phyloP scores from a whole-genome alignment of 2,888 invertebrate species.

The Cerastoderma edule region DNA sequence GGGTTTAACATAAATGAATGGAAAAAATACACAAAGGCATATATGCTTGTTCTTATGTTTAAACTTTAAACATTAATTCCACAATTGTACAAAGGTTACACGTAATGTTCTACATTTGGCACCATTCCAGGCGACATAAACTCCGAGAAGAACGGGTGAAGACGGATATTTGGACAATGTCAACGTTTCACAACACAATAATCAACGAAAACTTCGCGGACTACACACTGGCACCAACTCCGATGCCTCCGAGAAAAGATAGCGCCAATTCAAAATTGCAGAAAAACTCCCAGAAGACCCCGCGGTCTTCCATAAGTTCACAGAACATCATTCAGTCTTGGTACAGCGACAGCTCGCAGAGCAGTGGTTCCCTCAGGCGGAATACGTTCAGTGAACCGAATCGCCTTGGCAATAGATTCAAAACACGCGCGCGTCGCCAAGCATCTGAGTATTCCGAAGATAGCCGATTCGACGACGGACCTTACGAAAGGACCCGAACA shows the following conservation, averaged over 20 bases:
- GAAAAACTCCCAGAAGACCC: neutral
- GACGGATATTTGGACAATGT: conserved; percentile 52
- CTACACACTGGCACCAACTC: conserved; percentile 33
- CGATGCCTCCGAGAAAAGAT: neutral
- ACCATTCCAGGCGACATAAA: conserved; percentile 37
- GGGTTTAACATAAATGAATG: neutral
- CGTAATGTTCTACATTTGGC: neutral
- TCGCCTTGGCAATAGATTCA: neutral
- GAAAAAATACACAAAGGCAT: neutral
- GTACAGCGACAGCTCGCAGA: conserved; percentile 10
- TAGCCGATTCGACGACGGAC: conserved; percentile 4
- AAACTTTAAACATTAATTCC: neutral
- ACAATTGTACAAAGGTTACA: neutral
- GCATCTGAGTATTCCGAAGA: conserved; percentile 20
- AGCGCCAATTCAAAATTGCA: neutral
- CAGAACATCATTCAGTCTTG: conserved; percentile 2
- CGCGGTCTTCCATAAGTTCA: conserved; percentile 1
- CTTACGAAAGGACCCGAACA: conserved; percentile 30
- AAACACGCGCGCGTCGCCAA: conserved; percentile 10
- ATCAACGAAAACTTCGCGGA: conserved; percentile 54
- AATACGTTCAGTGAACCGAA: conserved; percentile 24
- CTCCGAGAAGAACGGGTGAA: conserved; percentile 36
- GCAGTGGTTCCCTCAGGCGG: neutral
- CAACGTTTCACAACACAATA: conserved; percentile 50
- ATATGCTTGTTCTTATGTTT: too few relatives aligned